Evolutionary conservation across 2,113 vertebrate genomes (phyloP), one percentile per base, ranked within the genome.

Genomic region (Malurus elegans): DNA sequence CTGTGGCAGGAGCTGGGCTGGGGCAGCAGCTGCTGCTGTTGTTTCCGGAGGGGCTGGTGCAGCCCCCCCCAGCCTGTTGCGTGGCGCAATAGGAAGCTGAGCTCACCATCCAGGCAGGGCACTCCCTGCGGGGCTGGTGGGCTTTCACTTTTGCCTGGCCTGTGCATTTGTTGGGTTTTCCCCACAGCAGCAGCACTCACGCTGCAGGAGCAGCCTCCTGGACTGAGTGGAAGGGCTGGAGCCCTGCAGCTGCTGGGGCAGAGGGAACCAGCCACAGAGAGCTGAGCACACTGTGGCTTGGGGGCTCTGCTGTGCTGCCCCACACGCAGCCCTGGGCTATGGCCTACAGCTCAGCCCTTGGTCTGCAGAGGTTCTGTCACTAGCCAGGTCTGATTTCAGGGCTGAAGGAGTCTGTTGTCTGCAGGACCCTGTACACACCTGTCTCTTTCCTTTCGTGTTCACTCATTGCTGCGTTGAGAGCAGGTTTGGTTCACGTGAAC

Each of bases 281-380:
- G 56, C 60, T 17, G 40, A 72, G 23, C 2, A 19, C 7, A 1
- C 9, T 26, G 51, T 47, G 9, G 10, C 25, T 10, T 1, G 9
- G 18, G 24, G 60, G 11, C 51, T 86, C 19, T 4, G 26, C 14
- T 25, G 74, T 6, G 14, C 8, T 56, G 51, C 57, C 76, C 31
- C 2, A 29, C 8, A 8, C 1, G 0, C 42, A 28, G 44, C 75
- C 20, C 6, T 50, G 54, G 17, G 5, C 64, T 9, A 15, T 0
- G 0, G 51, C 51, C 56, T 14, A 4, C 0, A 10, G 81, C 20
- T 18, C 31, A 18, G 51, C 38, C 23, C 31, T 14, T 18, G 78
- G 38, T 20, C 64, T 51, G 62, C 45, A 6, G 13, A 25, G 53
- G n/a, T 70, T 58, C 24, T 34, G 48, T 8, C 29, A 1, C 14